Percentiles rank a stretch among this genome's conserved stretches.
Conservation (phyloP, 2,888 invertebrate species). For the Metopia argyrocephala region DNA sequence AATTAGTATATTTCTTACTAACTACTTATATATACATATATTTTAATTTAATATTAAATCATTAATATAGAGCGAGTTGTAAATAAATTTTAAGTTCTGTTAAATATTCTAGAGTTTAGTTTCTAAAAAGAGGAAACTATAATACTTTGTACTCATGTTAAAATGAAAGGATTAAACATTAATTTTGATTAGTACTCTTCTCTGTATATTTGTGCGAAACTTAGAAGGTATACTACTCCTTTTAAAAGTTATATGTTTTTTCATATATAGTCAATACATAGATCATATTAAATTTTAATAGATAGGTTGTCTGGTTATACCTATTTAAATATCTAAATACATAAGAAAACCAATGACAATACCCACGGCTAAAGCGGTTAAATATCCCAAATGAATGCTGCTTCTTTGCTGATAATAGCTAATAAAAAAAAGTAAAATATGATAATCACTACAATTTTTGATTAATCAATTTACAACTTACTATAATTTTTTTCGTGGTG, state of each 20-base stretch:
- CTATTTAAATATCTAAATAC: constrained; percentile 69
- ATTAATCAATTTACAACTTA: constrained; percentile 65
- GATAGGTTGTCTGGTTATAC: neutral
- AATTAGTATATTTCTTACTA: constrained; percentile 35
- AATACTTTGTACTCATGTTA: constrained; percentile 61
- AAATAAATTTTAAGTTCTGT: constrained; percentile 31
- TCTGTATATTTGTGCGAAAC: neutral
- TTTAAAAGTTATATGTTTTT: too few species aligned
- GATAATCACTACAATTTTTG: neutral
- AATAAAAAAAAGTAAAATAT: neutral
- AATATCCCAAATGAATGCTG: constrained; percentile 79
- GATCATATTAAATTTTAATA: neutral
- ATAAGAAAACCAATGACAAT: constrained; percentile 78
- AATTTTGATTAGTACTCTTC: constrained; percentile 25
- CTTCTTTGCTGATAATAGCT: constrained; percentile 74
- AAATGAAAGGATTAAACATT: constrained; percentile 36
- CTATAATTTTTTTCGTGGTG: constrained; percentile 79
- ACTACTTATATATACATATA: constrained; percentile 38
- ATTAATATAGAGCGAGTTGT: constrained; percentile 23
- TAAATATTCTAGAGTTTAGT: constrained; percentile 16
- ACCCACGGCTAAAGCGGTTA: constrained; percentile 79
- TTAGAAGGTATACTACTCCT: neutral
- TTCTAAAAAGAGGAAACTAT: constrained; percentile 22
- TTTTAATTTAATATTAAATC: constrained; percentile 34
- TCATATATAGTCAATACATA: neutral